A percentile compares a stretch with the other conserved stretches of the same genome.
These are phyloP conservation scores for Cololabis saira DNA, from an alignment of 2,113 vertebrate species.

Conservation along the genomic window DNA sequence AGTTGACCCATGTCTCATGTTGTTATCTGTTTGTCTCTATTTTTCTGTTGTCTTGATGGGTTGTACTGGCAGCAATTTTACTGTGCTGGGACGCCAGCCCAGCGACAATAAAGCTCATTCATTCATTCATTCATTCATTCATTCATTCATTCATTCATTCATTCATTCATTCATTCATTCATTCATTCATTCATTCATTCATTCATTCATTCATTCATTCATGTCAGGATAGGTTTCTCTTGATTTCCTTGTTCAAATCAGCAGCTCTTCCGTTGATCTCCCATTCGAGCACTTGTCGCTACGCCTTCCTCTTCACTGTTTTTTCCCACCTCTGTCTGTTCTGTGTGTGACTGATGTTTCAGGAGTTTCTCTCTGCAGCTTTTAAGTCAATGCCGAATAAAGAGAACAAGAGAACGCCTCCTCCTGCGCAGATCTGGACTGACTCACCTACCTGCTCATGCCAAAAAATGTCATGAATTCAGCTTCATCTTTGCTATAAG, in stretches of 20 bases:
- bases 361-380: not conserved
- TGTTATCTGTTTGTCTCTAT: too few relatives aligned
- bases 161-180: too few relatives aligned
- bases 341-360: slow-evolving; percentile 11
- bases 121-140: too few relatives aligned
- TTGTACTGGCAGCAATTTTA: too few relatives aligned
- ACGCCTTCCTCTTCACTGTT: not conserved
- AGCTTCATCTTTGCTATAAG: slow-evolving; percentile 2
- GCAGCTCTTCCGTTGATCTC: not conserved
- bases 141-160: too few relatives aligned
- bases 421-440: slow-evolving; percentile 1
- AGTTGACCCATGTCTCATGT: too few relatives aligned
- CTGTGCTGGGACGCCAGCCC: too few relatives aligned
- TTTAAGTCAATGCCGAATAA: slow-evolving; percentile 2
- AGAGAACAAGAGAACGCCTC: not conserved
- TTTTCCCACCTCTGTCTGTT: slow-evolving; percentile 2
- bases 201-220: too few relatives aligned
- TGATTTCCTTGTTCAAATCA: not conserved
- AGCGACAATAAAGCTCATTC: too few relatives aligned
- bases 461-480: not conserved
- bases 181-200: too few relatives aligned
- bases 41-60: too few relatives aligned
- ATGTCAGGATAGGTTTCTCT: too few relatives aligned
- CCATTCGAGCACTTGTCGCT: not conserved
- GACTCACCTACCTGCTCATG: not conserved